Evolutionary conservation across 1,140 invertebrate genomes (phyloP).

Genomic region (Diabrotica virgifera): DNA sequence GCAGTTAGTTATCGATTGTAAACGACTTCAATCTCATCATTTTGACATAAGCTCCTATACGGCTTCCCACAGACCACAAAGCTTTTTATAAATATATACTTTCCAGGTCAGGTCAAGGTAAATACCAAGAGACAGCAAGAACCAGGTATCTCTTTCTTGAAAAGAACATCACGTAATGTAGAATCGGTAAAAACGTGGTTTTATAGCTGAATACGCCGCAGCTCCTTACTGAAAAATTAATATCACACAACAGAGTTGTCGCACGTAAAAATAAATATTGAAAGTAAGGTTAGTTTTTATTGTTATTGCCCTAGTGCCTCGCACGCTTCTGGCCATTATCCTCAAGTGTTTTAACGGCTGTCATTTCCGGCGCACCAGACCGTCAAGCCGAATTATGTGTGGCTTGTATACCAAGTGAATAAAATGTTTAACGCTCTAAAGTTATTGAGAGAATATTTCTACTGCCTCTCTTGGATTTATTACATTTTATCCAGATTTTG

Average conservation of each 20-base stretch:
- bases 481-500: too few relatives aligned
- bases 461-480: too few relatives aligned
- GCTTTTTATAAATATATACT: not conserved
- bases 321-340: not conserved
- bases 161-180: conserved; percentile 19
- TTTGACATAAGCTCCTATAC: too few relatives aligned
- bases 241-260: conserved; percentile 29
- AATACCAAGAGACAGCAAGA: not conserved
- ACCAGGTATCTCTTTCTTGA: not conserved
- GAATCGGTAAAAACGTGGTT: conserved; percentile 26
- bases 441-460: too few relatives aligned
- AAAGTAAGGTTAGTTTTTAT: conserved; percentile 32
- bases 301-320: conserved; percentile 20
- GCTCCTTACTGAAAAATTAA: conserved; percentile 34
- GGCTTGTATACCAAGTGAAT: too few relatives aligned
- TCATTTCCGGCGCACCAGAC: not conserved
- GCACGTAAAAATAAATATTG: conserved; percentile 36
- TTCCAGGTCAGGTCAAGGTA: conserved; percentile 7
- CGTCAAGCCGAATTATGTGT: too few relatives aligned
- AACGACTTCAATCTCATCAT: too few relatives aligned
- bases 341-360: conserved; percentile 1
- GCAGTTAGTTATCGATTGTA: too few relatives aligned
- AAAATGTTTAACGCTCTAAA: too few relatives aligned
- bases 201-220: conserved; percentile 17
- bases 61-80: too few relatives aligned